Evolutionary conservation across 2,113 vertebrate genomes (phyloP), one percentile per base, ranked within the genome.

Genomic region (Cranoglanis bouderius): DNA sequence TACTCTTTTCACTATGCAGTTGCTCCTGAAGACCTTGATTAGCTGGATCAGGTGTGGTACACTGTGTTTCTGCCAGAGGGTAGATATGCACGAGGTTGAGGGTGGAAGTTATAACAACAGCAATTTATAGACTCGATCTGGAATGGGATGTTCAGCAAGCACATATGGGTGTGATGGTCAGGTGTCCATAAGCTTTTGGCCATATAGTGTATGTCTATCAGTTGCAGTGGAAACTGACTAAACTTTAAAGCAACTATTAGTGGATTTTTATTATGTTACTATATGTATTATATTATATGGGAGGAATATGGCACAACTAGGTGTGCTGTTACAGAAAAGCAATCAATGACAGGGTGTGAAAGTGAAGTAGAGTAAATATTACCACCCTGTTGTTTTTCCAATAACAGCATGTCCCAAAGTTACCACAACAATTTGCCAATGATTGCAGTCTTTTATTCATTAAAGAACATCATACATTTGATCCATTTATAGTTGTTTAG

Each of bases 11-110:
- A 70, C 43, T 35, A 85, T 85, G 63, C 83, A 85, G 40, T 85
- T 85, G 14, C 38, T 85, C 24, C 29, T 82, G 55, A 82, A 82
- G 32, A 59, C 51, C 81, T 83, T 61, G 24, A 83, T 61, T 43
- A 83, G 40, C 46, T 85, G 32, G 43, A 85, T 85, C 67, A 85
- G 67, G 49, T 5, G 24, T 74, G 84, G 67, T 55, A 43, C 51
- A 18, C 26, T 53, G 19, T n/a, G 46, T 57, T 57, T 49, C 6
- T 84, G 49, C 85, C 51, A 40, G 51, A 38, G 67, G 59, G 40
- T 6, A 51, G 40, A 7, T 53, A 67, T 74, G 67, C 38, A 72
- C n/a, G n/a, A n/a, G n/a, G n/a, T n/a, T n/a, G n/a, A n/a, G n/a
- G n/a, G n/a, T n/a, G n/a, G n/a, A n/a, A n/a, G n/a, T n/a, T n/a